Evolutionary conservation across 2,888 invertebrate genomes (phyloP), one percentile per base, ranked within the genome.

Genomic region (Eilema griseolum): DNA sequence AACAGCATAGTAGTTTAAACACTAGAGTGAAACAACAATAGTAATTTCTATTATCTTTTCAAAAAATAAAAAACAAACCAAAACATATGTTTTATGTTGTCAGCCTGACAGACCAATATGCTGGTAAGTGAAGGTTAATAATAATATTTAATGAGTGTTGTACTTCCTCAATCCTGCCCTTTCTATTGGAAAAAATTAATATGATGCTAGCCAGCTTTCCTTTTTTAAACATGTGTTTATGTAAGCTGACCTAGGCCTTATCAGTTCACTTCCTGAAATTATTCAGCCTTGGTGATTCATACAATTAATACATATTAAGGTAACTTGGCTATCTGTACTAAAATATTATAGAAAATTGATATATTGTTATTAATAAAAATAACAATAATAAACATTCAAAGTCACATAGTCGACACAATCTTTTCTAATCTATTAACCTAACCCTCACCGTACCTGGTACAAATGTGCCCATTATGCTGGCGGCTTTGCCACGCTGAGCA

Each of bases 221-320:
- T n/a, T 52, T n/a, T 52, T 52, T 52, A 52, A 52, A 52, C n/a
- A 52, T 52, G 7, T 46, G 20, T 20, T 61, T 28, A 28, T 20
- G 60, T 20, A 60, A 60, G 60, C 57, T 24, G 57, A 59, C 57
- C 23, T 52, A 52, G 52, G 52, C 52, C n/a, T 52, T 52, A n/a
- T 52, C 52, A 52, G 52, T 52, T 52, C 10, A 52, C 52, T 52
- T 52, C 52, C 52, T 52, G 52, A n/a, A 52, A 52, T 10, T 10
- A 52, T 52, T n/a, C n/a, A 52, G n/a, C 52, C 52, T 52, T 52
- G n/a, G n/a, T n/a, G 20, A 46, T 20, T 46, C 7, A 52, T n/a
- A 10, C 52, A n/a, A 52, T 52, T 52, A 52, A 52, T 7, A 52
- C 52, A 46, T 16, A 41, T 16, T 14, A 20, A n/a, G 20, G n/a